A percentile compares a stretch with the other conserved stretches of the same genome.
Conservation (phyloP, 2,888 invertebrate genomes). For the Acholoe squamosa region DNA sequence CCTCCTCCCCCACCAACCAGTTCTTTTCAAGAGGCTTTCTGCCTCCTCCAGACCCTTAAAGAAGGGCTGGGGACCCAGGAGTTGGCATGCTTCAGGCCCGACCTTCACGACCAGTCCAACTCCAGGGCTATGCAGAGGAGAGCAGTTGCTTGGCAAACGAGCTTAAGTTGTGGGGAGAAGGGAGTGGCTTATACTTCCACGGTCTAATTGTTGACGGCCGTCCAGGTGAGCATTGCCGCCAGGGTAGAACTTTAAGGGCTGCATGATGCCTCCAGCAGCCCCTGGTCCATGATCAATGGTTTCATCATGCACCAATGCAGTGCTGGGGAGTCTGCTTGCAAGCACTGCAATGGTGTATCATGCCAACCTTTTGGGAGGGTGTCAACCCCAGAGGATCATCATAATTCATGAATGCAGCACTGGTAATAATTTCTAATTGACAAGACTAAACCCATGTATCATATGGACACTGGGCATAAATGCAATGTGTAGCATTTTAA, state of each 20-base stretch:
- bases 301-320: too few species aligned
- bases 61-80: neutral
- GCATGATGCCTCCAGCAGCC: too few species aligned
- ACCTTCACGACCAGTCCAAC: neutral
- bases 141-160: slow-evolving; percentile 27
- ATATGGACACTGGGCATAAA: neutral
- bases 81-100: neutral
- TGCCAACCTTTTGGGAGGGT: too few species aligned
- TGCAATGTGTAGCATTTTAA: too few species aligned
- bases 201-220: neutral
- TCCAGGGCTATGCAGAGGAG: neutral
- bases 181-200: neutral
- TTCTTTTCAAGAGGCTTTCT: neutral
- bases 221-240: neutral
- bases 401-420: too few species aligned
- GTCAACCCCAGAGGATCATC: too few species aligned
- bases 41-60: neutral
- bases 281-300: too few species aligned
- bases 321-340: too few species aligned
- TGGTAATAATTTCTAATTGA: too few species aligned
- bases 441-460: too few species aligned
- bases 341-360: too few species aligned
- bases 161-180: neutral
- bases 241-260: neutral
- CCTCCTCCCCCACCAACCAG: neutral